phyloP scores from a whole-genome alignment of 2,888 invertebrate genomes.

The Caenorhabditis zanzibari region DNA sequence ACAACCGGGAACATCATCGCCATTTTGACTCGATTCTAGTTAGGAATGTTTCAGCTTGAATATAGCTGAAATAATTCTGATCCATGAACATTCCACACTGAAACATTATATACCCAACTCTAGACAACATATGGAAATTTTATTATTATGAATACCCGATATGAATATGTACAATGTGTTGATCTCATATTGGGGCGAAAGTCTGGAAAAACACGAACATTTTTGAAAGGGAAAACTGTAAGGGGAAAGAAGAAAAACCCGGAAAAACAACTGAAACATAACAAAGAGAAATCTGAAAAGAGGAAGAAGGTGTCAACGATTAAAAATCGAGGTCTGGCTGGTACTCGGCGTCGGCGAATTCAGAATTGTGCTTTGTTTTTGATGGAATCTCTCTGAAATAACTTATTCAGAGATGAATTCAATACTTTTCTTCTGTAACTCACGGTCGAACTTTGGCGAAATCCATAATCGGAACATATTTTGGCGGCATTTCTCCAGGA shows the following conservation, averaged over 20 bases:
- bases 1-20: constrained; percentile 19
- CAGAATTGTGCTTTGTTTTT: constrained; percentile 61
- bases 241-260: constrained; percentile 12
- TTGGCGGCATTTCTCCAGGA: constrained; percentile 56
- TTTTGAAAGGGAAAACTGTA: background rate
- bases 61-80: constrained; percentile 18
- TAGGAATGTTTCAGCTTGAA: background rate
- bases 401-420: background rate
- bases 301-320: constrained; percentile 5
- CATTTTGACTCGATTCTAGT: constrained; percentile 10
- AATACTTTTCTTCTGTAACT: no score
- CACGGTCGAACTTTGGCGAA: constrained; percentile 66
- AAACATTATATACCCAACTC: constrained; percentile 23
- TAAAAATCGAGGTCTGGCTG: constrained; percentile 60
- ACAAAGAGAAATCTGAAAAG: constrained; percentile 15
- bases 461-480: constrained; percentile 60
- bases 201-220: constrained; percentile 23
- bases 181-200: constrained; percentile 20
- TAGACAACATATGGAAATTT: constrained; percentile 32
- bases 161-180: constrained; percentile 46
- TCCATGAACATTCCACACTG: background rate
- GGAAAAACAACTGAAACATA: constrained; percentile 40
- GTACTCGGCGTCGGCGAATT: constrained; percentile 55
- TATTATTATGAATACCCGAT: constrained; percentile 49
- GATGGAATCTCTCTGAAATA: constrained; percentile 59